Percentiles rank a stretch among this genome's conserved stretches.
Conservation (phyloP, 2,797 vertebrate species). For the Poliocrania exsul region DNA sequence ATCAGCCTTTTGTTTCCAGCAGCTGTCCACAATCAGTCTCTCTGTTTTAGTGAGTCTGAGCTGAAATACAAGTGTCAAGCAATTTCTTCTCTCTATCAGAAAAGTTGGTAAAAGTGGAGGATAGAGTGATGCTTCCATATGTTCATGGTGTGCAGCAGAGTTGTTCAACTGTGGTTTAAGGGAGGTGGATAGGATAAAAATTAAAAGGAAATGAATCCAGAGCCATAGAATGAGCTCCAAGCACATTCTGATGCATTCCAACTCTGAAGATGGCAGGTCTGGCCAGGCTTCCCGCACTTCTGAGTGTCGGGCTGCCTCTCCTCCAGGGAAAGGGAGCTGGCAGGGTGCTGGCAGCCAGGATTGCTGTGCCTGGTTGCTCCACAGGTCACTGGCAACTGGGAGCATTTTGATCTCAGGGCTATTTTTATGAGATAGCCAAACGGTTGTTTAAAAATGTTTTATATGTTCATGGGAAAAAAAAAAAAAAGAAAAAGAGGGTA, state of each 20-base stretch:
- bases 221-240: background rate
- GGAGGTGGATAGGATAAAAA: background rate
- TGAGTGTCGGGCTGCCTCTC: rapidly evolving
- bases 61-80: background rate
- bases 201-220: background rate
- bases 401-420: background rate
- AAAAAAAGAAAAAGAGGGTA: background rate
- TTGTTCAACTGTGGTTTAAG: background rate
- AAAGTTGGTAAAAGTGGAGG: background rate
- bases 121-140: background rate
- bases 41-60: background rate
- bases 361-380: background rate
- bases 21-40: background rate
- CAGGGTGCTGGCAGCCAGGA: background rate
- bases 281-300: background rate
- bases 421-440: background rate
- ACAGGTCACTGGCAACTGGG: background rate
- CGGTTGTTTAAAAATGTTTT: background rate
- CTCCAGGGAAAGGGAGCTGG: background rate
- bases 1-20: background rate
- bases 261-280: background rate
- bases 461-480: background rate
- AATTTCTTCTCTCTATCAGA: background rate
- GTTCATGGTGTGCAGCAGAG: background rate
- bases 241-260: rapidly evolving